A percentile compares a stretch with the other conserved stretches of the same genome.
Evolutionary conservation across 2,797 vertebrate genomes (phyloP).

Genomic region (Acomys russatus): DNA sequence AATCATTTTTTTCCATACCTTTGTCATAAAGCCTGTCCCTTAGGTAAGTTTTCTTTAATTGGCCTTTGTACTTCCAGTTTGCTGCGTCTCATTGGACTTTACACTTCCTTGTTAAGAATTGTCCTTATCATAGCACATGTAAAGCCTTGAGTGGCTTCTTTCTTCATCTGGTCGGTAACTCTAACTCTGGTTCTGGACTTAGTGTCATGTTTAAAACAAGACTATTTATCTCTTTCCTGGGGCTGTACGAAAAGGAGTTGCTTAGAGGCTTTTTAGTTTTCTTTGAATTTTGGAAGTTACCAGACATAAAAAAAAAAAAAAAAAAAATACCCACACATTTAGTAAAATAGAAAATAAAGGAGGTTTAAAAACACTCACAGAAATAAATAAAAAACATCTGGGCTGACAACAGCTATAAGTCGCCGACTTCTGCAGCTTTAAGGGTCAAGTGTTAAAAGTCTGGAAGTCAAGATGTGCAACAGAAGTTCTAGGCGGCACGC

Average conservation of each 20-base stretch:
- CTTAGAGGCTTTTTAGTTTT: slow-evolving; percentile 47
- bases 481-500: slow-evolving; percentile 77
- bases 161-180: neutral
- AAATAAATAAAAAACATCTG: slow-evolving; percentile 82
- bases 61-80: slow-evolving; percentile 65
- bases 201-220: slow-evolving; percentile 74
- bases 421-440: slow-evolving; percentile 85
- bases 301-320: neutral
- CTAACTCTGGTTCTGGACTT: neutral
- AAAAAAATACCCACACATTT: neutral
- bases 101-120: slow-evolving; percentile 77
- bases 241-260: too few relatives aligned
- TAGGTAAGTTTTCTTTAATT: slow-evolving; percentile 63
- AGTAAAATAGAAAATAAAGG: slow-evolving; percentile 60
- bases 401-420: slow-evolving; percentile 86
- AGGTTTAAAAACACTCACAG: slow-evolving; percentile 32
- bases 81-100: slow-evolving; percentile 73
- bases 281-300: slow-evolving; percentile 73
- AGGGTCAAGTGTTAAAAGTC: slow-evolving; percentile 75
- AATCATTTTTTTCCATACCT: slow-evolving; percentile 36
- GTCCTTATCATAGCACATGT: slow-evolving; percentile 40
- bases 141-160: slow-evolving; percentile 56
- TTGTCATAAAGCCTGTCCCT: slow-evolving; percentile 47
- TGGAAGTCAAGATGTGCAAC: slow-evolving; percentile 74
- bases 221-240: slow-evolving; percentile 61